These are phyloP conservation scores for Ectemnius lituratus DNA, from an alignment of 2,888 invertebrate genomes.

Conservation along the genomic window DNA sequence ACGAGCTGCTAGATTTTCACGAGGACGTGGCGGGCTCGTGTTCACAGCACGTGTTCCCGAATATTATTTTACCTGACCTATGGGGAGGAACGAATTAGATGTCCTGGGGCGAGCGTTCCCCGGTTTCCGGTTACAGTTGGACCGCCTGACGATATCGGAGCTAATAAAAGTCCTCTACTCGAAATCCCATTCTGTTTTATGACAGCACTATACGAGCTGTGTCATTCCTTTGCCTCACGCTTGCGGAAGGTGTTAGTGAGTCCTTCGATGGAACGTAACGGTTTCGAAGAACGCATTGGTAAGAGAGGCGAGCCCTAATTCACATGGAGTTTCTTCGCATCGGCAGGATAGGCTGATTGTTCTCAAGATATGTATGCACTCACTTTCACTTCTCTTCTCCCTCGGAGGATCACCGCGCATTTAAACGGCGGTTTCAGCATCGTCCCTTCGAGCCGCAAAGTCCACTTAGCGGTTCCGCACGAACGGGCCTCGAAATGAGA, in stretches of 20 bases:
- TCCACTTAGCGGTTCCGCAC: conserved; percentile 56
- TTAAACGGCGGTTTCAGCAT: conserved; percentile 31
- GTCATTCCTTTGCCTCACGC: background rate
- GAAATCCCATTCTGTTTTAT: background rate
- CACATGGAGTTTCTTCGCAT: no score
- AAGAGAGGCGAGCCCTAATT: no score
- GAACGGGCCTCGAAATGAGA: conserved; percentile 53
- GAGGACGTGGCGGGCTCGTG: conserved; percentile 44
- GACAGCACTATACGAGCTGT: background rate
- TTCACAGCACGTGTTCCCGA: conserved; percentile 61
- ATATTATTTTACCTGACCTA: conserved; percentile 68
- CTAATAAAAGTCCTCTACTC: conserved; percentile 36
- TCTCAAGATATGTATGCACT: background rate
- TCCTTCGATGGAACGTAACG: no score
- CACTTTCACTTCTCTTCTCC: conserved; percentile 45
- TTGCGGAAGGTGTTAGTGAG: no score
- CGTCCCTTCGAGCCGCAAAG: conserved; percentile 52
- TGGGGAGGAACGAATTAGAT: conserved; percentile 69
- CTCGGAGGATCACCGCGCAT: conserved; percentile 33
- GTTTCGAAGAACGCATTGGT: no score
- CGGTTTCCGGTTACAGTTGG: conserved; percentile 71
- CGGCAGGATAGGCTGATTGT: no score
- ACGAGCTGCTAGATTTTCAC: conserved; percentile 59
- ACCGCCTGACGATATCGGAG: conserved; percentile 61
- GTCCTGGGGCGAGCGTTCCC: conserved; percentile 61